Base-by-base conservation (phyloP, 1,140 invertebrate genomes). In the Himalopsyche phryganea region DNA sequence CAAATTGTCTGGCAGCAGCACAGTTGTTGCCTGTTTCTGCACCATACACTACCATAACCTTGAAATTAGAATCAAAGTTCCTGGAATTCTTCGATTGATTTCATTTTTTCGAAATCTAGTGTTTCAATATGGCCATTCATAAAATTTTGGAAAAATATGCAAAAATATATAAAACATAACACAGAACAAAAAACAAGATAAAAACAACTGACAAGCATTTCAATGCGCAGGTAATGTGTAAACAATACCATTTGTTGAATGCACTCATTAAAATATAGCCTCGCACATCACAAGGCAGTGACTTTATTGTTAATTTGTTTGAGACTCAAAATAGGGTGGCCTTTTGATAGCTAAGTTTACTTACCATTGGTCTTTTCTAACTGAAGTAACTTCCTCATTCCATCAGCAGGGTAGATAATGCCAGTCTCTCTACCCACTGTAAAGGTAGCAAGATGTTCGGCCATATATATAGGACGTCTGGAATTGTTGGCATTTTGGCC, bases 381-480 rank as follows among this genome's bases (percentile, higher is more conserved):
- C 73, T 97, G 92, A 17, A 97, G 80, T 41, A 99, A 81, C 35
- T 95, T 82, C 15, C 94, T 80, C 86, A 99, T 94, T n/a, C 97
- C 97, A 79, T 98, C 96, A 6, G 89, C 85, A 6, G 91, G 90
- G 74, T 91, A 91, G 32, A 92, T 82, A 68, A 94, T 90, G 41
- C 91, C 89, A 9, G 86, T 89, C 71, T 93, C 89, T 68, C 90
- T 84, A 38, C 90, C 90, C 32, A 98, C 92, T 1, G 93, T 94
- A 77, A 98, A 98, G 13, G 97, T 98, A 41, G 97, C 96, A 74
- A 99, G 83, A 81, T 98, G 96, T 73, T 98, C 96, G 72, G 98
- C 87, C 53, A 91, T 80, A 71, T 96, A 96, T 2, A 86, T 86
- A 10, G 90, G 85, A 54, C 87, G 82, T 52, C 85, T 82, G 11